These are phyloP conservation scores for Turritopsis dohrnii DNA, from an alignment of 30 jellyfish, hydroid and myxozoan species.

Conservation along the genomic window DNA sequence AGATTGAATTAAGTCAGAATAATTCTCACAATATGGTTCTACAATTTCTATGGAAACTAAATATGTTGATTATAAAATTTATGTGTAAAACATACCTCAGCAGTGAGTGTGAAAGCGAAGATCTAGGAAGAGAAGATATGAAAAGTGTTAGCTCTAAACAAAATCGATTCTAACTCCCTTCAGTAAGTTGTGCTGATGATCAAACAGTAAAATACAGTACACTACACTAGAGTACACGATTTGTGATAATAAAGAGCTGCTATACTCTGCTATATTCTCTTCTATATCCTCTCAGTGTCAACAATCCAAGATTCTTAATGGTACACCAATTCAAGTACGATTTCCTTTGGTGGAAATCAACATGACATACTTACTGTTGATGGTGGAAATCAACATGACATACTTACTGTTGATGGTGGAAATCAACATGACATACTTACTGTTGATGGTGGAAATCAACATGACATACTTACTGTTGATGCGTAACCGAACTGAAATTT, in stretches of 20 bases:
- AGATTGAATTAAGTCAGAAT: background rate
- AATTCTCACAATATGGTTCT: background rate
- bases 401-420: background rate
- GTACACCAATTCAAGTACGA: too few relatives aligned
- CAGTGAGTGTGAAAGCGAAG: slow-evolving; percentile 18
- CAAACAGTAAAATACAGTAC: background rate
- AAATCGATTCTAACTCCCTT: background rate
- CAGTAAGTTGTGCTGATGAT: too few relatives aligned
- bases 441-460: too few relatives aligned
- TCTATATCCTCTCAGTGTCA: too few relatives aligned
- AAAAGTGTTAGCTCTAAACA: background rate
- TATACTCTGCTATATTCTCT: too few relatives aligned
- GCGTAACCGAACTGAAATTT: slow-evolving; percentile 64
- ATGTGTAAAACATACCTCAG: slow-evolving; percentile 29
- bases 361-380: background rate
- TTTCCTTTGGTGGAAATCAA: background rate
- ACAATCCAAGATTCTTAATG: too few relatives aligned
- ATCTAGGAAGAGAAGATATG: slow-evolving; percentile 28
- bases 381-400: background rate
- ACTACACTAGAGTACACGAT: too few relatives aligned
- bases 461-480: too few relatives aligned
- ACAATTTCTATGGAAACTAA: too few relatives aligned
- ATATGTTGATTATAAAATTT: too few relatives aligned
- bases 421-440: slow-evolving; percentile 25
- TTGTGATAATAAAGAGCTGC: too few relatives aligned